Evolutionary conservation across 2,113 vertebrate genomes (phyloP), one percentile per base, ranked within the genome.

Genomic region (Pantherophis guttatus): DNA sequence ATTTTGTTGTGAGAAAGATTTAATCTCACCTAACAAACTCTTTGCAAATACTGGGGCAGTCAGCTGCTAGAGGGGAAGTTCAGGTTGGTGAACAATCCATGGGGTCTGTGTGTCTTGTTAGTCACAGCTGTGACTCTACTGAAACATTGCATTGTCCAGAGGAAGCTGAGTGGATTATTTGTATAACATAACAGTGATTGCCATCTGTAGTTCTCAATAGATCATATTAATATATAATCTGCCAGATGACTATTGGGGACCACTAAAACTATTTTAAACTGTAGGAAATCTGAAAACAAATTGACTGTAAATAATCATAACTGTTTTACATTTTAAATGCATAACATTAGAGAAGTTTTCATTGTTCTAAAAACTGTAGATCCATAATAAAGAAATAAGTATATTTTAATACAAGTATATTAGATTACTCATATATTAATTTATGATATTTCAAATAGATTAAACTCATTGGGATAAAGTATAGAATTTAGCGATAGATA

Each of bases 81-180:
- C 93, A 58, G 90, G 94, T 11, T 87, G 91, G 91, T 91, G 90
- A 95, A 97, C 94, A 97, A 94, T 88, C 96, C 97, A 0, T 6
- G 89, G 1, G 91, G 86, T 62, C 70, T 52, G 0, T 75, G 96
- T 50, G 85, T 90, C 90, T 93, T 50, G 75, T 92, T 88, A 92
- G 92, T 95, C 93, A 90, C 96, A 98, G 97, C 98, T 98, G 98
- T 93, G 96, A 62, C 96, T 94, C 94, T 7, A n/a, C 44, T 54
- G 89, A 95, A 95, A 21, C 58, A 62, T 89, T 75, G 29, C 10
- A 33, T 96, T 96, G 95, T 97, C 96, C 57, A 23, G 54, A 85
- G 96, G 94, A 96, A 95, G 89, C 87, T 94, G 92, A 88, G 91
- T 91, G 70, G 65, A 55, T 93, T 95, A 95, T 95, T 92, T 89